These are phyloP conservation scores for Tetrao urogallus DNA, from an alignment of 2,113 vertebrate species.

Conservation along the genomic window DNA sequence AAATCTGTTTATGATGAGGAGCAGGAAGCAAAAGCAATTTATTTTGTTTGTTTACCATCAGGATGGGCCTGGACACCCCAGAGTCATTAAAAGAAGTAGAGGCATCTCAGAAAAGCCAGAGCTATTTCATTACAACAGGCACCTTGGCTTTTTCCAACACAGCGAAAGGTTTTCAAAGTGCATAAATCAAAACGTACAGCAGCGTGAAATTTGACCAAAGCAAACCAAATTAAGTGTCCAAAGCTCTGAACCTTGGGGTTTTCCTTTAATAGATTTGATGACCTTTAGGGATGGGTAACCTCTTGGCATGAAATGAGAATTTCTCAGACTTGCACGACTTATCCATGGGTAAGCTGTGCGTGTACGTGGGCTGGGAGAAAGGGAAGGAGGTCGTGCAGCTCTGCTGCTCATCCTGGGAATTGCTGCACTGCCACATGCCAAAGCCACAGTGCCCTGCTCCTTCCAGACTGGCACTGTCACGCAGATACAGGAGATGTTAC, in stretches of 20 bases:
- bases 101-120: not conserved
- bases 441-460: not conserved
- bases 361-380: not conserved
- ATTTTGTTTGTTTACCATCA: conserved; percentile 41
- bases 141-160: not conserved
- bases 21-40: conserved; percentile 38
- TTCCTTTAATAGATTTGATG: conserved; percentile 43
- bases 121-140: conserved; percentile 30
- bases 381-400: not conserved
- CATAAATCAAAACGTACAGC: conserved; percentile 45
- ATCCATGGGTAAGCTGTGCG: not conserved
- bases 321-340: not conserved
- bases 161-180: conserved; percentile 24
- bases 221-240: conserved; percentile 48
- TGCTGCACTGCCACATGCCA: not conserved
- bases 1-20: not conserved
- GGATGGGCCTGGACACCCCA: not conserved
- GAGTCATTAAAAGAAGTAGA: conserved; percentile 29
- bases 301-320: conserved; percentile 8
- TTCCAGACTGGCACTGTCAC: not conserved
- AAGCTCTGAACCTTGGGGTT: not conserved
- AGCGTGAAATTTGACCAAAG: conserved; percentile 54
- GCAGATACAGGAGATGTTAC: not conserved
- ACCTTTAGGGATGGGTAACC: conserved; percentile 24
- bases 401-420: no score